Evolutionary conservation across 2,113 vertebrate genomes (phyloP), one percentile per base, ranked within the genome.

Genomic region (Cyanocitta stelleri): DNA sequence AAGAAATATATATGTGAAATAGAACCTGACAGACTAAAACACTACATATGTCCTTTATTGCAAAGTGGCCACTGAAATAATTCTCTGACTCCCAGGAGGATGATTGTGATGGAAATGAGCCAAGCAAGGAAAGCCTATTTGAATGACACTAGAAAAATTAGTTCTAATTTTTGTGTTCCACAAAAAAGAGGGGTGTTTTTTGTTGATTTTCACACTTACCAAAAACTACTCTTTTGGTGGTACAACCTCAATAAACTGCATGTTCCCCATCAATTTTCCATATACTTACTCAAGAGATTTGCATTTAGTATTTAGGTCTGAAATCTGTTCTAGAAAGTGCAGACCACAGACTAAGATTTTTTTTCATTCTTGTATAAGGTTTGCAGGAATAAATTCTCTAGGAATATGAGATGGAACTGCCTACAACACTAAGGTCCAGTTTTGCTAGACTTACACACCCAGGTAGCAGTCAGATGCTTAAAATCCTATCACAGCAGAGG

Each of bases 181-280:
- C 27, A 72, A 56, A 19, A 27, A 33, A 7, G 3, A 14, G 24
- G 7, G 3, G 0, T 8, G 11, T 0, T 11, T 56, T 77, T 75
- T 30, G 33, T 46, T 29, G 7, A 10, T 66, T 78, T 93, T 81
- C 33, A 32, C 7, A 19, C 9, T 26, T 58, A 67, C 2, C 3
- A 11, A 32, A 84, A 87, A 12, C 23, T 49, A 67, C 3, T 44
- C 2, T 20, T 78, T n/a, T 78, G 27, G 29, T 48, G 6, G 5
- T 52, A 37, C 33, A 85, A 13, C 10, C 16, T 89, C 32, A 64
- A 23, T 43, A 56, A 84, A 55, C 9, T 30, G 7, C 39, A 52
- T 9, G 23, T 24, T 75, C n/a, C 48, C 5, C 3, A 39, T 9
- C 9, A 48, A 12, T 59, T 89, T 27, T 67, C 52, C 16, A 43